Evolutionary conservation across 2,113 vertebrate genomes (phyloP), one percentile per base, ranked within the genome.

Genomic region (Calidris pugnax): DNA sequence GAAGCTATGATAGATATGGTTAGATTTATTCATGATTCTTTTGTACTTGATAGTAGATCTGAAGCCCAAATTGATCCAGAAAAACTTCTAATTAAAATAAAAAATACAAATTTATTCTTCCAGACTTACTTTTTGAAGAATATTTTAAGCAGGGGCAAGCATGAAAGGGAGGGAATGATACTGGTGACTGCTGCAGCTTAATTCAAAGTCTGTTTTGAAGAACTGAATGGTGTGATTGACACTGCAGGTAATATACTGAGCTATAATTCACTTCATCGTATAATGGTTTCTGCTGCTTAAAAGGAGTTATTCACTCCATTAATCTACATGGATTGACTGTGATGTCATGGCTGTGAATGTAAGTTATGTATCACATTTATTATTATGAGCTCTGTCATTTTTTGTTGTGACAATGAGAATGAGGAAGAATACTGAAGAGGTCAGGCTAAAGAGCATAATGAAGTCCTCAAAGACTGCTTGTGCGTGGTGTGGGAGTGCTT

Each of bases 211-310:
- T 89, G 22, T 89, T 92, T 68, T 95, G 60, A 56, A 81, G 79
- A 92, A 74, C 4, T 48, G 28, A 53, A 37, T 80, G 26, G 20
- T 81, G n/a, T 92, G 83, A 90, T 82, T 90, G 95, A 57, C 53
- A 24, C 35, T 84, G 22, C 32, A 87, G 62, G 62, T 94, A 90
- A 94, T 92, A 78, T 28, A 87, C 45, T 48, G 60, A 89, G 39
- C 73, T 92, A 20, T 84, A 94, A 85, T 85, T 95, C 76, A 81
- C 60, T 72, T 86, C 3, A 4, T 77, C 90, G 35, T 87, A 62
- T 89, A 75, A 74, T 86, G 53, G 51, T 84, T 84, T 89, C 39
- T 95, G 35, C n/a, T 73, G 14, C 96, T 95, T 79, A 91, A 82
- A 87, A 85, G 33, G 74, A 60, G 23, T 62, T 85, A 48, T 22